Evolutionary conservation across 2,113 vertebrate species (phyloP).

Genomic region (Neotoma lepida): DNA sequence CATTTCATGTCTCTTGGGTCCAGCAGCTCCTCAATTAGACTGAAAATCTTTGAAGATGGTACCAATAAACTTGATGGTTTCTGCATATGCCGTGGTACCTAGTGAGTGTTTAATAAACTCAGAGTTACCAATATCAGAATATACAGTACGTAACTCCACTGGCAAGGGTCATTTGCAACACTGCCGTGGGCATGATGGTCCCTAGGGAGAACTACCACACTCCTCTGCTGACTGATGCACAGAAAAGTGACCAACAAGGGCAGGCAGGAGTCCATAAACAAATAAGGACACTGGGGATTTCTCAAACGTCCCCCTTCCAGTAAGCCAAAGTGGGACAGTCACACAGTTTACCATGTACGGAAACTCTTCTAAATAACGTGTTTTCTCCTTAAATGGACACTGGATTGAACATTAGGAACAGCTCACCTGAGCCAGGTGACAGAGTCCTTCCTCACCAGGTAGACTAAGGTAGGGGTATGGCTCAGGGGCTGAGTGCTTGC

Average conservation of each 20-base stretch:
- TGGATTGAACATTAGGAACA: neutral
- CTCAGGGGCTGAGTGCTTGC: neutral
- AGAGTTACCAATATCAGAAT: fast-evolving
- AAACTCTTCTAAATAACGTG: neutral
- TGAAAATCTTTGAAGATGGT: neutral
- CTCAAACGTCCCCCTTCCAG: neutral
- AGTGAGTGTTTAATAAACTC: neutral
- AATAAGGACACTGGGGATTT: neutral
- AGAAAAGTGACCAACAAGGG: neutral
- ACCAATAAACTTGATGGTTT: neutral
- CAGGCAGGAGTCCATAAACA: neutral
- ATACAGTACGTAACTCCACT: neutral
- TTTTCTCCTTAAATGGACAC: neutral
- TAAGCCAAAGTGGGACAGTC: neutral
- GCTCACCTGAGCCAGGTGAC: neutral
- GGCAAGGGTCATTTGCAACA: neutral
- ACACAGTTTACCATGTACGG: neutral
- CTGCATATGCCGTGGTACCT: neutral
- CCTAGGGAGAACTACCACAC: fast-evolving
- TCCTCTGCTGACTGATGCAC: neutral
- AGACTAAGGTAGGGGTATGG: no score
- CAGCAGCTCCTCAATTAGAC: neutral
- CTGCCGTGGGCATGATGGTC: neutral
- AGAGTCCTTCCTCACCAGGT: neutral
- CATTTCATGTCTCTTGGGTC: neutral